Base-by-base conservation (phyloP, 1,140 invertebrate genomes). In the Drosophila fuyamai region DNA sequence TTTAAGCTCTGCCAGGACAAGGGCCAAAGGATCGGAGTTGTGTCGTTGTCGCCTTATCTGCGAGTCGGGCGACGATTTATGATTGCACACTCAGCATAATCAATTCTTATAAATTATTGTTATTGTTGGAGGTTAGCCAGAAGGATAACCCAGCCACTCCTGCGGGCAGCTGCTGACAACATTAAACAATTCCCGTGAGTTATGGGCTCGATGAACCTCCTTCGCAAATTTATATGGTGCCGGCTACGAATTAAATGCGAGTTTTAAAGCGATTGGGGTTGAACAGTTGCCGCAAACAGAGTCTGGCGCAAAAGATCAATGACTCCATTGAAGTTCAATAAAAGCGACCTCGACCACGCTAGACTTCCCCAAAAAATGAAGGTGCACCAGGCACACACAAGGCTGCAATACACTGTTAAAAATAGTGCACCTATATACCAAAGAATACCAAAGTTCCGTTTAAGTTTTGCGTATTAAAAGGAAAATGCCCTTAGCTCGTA, bases 81-180 rank as follows among this genome's bases (percentile, higher is more conserved):
- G 82, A 81, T 78, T 79, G 82, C 82, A 86, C 76, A 89, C 76
- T 89, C 83, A 89, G 83, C 83, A 79, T 84, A 88, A 88, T 88
- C 83, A 88, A 88, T 88, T 88, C 80, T 84, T 83, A 88, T 88
- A 88, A 88, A 84, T 88, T 88, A 88, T 89, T 88, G 83, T 78
- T 88, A 88, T 88, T 80, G 77, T 71, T 73, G 80, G 84, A 73
- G 79, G 79, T 71, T 76, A 47, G 62, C 60, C 73, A 63, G 53
- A 56, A 59, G 46, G 75, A 46, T 44, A 36, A 23, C 36, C 32
- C 12, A 36, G 32, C 53, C 54, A 54, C 43, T 61, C 61, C 66
- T 66, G 74, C 53, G 60, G 78, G 66, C 75, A 86, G 79, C 76
- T 80, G 73, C 61, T 89, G 83, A 88, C 83, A 89, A 81, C 83